A percentile compares a stretch with the other conserved stretches of the same genome.
phyloP scores from a whole-genome alignment of 2,888 invertebrate genomes.

The Campaea margaritaria region DNA sequence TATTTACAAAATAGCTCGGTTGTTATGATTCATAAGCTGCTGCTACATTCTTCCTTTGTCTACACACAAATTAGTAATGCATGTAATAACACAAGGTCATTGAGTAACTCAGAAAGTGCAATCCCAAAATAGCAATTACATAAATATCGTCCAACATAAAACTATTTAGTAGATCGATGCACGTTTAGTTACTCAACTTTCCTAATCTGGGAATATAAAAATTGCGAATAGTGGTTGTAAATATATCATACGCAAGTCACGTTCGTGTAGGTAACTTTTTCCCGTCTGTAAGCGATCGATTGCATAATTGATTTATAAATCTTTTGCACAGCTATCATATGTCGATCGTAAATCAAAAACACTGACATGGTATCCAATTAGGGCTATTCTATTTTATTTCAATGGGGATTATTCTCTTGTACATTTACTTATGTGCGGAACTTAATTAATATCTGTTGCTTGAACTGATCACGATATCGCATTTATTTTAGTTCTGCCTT shows the following conservation, averaged over 20 bases:
- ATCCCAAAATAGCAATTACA: constrained; percentile 23
- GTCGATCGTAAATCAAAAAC: constrained; percentile 8
- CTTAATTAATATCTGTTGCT: constrained; percentile 1
- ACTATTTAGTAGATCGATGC: constrained; percentile 30
- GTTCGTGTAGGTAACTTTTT: background rate
- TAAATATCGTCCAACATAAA: constrained; percentile 14
- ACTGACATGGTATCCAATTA: constrained; percentile 7
- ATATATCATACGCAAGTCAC: too few species aligned
- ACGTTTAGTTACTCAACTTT: constrained; percentile 35
- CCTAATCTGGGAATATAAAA: constrained; percentile 6
- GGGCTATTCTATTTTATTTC: constrained; percentile 1
- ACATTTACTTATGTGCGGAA: background rate
- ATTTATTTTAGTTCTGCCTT: background rate
- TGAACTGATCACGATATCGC: constrained; percentile 5
- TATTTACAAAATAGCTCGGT: too few species aligned
- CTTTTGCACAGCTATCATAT: background rate
- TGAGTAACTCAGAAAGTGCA: constrained; percentile 9
- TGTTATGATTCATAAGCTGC: too few species aligned
- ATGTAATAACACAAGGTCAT: constrained; percentile 1
- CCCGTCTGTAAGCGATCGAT: constrained; percentile 2
- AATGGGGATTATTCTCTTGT: constrained; percentile 4
- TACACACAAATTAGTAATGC: background rate
- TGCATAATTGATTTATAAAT: constrained; percentile 8
- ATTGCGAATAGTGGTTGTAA: background rate
- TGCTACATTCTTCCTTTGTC: too few species aligned